Evolutionary conservation across 2,888 invertebrate species (phyloP), one percentile per base, ranked within the genome.

Genomic region (Caenorhabditis uteleia): DNA sequence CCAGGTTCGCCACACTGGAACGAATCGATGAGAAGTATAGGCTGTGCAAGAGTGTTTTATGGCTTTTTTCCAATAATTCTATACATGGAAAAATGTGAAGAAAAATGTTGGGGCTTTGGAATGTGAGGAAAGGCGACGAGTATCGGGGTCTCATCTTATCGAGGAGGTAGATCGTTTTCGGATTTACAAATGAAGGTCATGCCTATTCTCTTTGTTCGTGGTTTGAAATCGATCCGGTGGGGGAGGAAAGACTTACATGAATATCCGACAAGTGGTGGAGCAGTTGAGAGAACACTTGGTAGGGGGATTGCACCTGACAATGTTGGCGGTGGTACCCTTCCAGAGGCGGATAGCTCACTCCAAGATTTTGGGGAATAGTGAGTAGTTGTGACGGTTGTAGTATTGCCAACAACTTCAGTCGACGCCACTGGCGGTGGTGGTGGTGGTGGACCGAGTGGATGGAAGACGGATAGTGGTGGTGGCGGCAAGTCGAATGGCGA

Each of bases 401-500:
- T 59, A 34, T 66, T 60, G 2, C 59, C 55, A 21, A 47, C 26
- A n/a, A 38, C 39, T 31, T 65, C 48, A 18, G 62, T 53, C 14
- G 56, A 42, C 18, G 43, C 56, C 51, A 48, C 33, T 50, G 60
- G 62, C 18, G 58, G 60, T 46, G 60, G 67, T 14, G 59, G 55
- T 43, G 62, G 64, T 40, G 59, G 64, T 43, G 56, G 61, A 51
- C 47, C 53, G 23, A 42, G 25, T 10, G 59, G 59, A 36, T 54
- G 56, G 23, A 53, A 29, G 5, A 64, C 48, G 3, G 69, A 66
- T 10, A 67, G 39, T 18, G 72, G 68, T 33, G 72, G 72, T n/a
- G 72, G 69, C 46, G 68, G 67, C 27, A 69, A 59, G 44, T 58
- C 62, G 39, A 66, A 67, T 55, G 68, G 68, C 16, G 69, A 69